Percentiles rank a stretch among this genome's conserved stretches.
These are phyloP conservation scores for Ellobium chinense DNA, from an alignment of 2,888 invertebrate genomes.

Conservation along the genomic window DNA sequence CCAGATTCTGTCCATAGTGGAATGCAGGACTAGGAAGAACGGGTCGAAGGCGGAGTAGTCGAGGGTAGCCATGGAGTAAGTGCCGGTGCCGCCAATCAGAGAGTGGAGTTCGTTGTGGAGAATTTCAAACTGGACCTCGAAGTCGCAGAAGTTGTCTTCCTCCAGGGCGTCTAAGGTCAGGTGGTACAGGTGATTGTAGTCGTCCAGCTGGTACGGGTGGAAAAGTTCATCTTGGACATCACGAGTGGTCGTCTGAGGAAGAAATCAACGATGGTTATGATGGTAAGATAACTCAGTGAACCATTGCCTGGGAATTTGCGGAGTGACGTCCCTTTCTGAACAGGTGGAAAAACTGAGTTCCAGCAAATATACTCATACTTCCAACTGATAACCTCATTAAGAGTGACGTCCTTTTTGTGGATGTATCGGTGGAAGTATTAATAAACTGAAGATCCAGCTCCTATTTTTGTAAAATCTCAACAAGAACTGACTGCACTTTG, in stretches of 20 bases:
- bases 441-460: too few relatives aligned
- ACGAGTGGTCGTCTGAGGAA: slow-evolving; percentile 4
- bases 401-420: too few relatives aligned
- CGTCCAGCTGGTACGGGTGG: slow-evolving; percentile 10
- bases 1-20: slow-evolving; percentile 54
- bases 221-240: slow-evolving; percentile 29
- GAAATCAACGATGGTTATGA: neutral
- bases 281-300: neutral
- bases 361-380: too few relatives aligned
- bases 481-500: too few relatives aligned
- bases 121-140: slow-evolving; percentile 53
- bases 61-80: slow-evolving; percentile 51
- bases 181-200: slow-evolving; percentile 37
- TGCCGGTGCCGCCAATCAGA: slow-evolving; percentile 50
- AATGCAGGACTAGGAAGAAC: slow-evolving; percentile 19
- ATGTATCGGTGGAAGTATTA: too few relatives aligned
- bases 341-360: too few relatives aligned
- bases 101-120: slow-evolving; percentile 54
- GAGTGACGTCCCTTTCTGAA: too few relatives aligned
- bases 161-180: slow-evolving; percentile 49
- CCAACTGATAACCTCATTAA: too few relatives aligned
- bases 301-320: too few relatives aligned
- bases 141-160: slow-evolving; percentile 54
- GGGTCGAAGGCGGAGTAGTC: slow-evolving; percentile 8
- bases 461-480: too few relatives aligned